A percentile compares a stretch with the other conserved stretches of the same genome.
Evolutionary conservation across 2,888 invertebrate genomes (phyloP).

Genomic region (Sturmia bella): DNA sequence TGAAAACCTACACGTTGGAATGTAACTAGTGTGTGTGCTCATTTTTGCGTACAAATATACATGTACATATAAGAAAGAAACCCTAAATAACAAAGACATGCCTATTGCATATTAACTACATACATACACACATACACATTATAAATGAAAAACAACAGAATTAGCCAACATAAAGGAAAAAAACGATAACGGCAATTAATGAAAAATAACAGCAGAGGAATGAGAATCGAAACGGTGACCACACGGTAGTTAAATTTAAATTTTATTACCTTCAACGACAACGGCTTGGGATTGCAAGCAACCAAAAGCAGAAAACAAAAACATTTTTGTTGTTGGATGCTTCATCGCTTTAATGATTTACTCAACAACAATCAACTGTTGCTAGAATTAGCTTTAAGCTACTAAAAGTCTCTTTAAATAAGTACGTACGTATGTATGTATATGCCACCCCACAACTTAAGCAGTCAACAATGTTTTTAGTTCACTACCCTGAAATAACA

Average conservation of each 20-base stretch:
- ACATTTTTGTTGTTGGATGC: neutral
- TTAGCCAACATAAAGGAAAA: neutral
- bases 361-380: too few relatives aligned
- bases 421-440: neutral
- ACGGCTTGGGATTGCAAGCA: neutral
- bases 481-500: neutral
- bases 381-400: too few relatives aligned
- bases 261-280: slow-evolving; percentile 9
- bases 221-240: slow-evolving; percentile 17
- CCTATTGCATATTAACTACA: neutral
- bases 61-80: slow-evolving; percentile 1
- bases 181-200: neutral
- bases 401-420: neutral
- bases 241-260: slow-evolving; percentile 23
- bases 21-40: neutral
- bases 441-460: neutral
- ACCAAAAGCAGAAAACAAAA: slow-evolving; percentile 6
- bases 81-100: neutral
- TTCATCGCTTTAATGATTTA: too few relatives aligned
- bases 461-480: neutral
- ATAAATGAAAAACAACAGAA: neutral
- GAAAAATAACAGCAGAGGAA: too few relatives aligned
- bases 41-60: neutral
- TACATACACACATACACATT: neutral
- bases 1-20: neutral